phyloP scores from a whole-genome alignment of 2,888 invertebrate genomes.

The Conomelus anceps region DNA sequence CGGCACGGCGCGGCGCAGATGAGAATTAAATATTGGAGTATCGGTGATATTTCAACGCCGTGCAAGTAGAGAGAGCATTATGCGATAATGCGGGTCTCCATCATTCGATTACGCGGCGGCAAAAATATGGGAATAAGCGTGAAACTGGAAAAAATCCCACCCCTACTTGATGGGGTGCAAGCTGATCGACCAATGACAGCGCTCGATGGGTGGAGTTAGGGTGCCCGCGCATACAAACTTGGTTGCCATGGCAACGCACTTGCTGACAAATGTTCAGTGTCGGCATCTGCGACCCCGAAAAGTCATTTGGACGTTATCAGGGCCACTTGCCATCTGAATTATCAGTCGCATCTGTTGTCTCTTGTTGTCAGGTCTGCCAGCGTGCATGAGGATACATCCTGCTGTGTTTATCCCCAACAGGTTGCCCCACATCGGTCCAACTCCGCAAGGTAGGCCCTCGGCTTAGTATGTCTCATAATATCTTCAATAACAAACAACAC shows the following conservation, averaged over 20 bases:
- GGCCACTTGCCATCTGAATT: slow-evolving; percentile 1
- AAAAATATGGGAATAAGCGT: slow-evolving; percentile 24
- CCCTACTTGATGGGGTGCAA: slow-evolving; percentile 21
- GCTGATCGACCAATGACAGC: slow-evolving; percentile 16
- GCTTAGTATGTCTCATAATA: not conserved
- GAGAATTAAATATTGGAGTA: slow-evolving; percentile 13
- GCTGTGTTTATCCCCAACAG: not conserved
- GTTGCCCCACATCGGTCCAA: not conserved
- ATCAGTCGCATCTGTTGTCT: not conserved
- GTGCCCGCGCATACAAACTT: not conserved
- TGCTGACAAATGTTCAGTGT: slow-evolving; percentile 2
- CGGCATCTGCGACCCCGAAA: too few relatives aligned
- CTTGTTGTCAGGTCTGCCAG: not conserved
- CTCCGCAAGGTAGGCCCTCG: not conserved
- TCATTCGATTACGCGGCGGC: slow-evolving; percentile 13
- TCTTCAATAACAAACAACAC: too few relatives aligned
- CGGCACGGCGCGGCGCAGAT: not conserved
- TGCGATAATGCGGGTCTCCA: slow-evolving; percentile 13
- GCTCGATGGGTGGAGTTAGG: slow-evolving; percentile 5
- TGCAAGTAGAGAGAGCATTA: slow-evolving; percentile 5
- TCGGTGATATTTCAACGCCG: slow-evolving; percentile 12
- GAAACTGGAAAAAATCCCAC: slow-evolving; percentile 18
- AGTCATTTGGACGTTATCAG: slow-evolving; percentile 4
- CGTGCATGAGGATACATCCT: not conserved
- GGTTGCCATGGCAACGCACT: slow-evolving; percentile 2